Percentiles rank a stretch among this genome's conserved stretches.
Conservation (phyloP, 2,888 invertebrate species). For the Protophormia terraenovae region DNA sequence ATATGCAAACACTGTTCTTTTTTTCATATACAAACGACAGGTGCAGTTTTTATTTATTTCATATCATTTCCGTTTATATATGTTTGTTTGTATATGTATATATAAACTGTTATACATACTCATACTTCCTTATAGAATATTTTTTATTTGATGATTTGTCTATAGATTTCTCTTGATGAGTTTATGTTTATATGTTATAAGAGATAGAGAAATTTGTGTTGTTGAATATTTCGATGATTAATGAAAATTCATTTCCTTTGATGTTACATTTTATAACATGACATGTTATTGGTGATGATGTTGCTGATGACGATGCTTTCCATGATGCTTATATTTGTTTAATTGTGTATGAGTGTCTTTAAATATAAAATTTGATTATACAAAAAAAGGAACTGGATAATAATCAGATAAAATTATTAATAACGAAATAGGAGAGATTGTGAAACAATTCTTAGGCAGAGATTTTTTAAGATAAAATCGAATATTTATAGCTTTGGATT, state of each 20-base stretch:
- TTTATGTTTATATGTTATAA: no score
- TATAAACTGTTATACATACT: conserved; percentile 9
- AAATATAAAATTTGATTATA: not conserved
- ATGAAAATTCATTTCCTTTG: conserved; percentile 80
- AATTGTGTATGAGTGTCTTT: not conserved
- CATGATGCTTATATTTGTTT: not conserved
- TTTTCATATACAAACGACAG: conserved; percentile 67
- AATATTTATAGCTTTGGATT: no score
- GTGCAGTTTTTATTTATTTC: conserved; percentile 78
- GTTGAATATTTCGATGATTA: conserved; percentile 70
- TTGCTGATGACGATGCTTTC: not conserved
- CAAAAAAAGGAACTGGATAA: conserved; percentile 31
- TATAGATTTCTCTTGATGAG: not conserved
- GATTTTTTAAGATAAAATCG: not conserved
- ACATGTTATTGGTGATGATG: conserved; percentile 30
- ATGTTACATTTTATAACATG: conserved; percentile 70
- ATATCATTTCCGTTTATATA: conserved; percentile 76
- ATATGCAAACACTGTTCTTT: conserved; percentile 14
- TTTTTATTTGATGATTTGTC: conserved; percentile 9
- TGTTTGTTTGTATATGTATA: not conserved
- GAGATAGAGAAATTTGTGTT: not conserved
- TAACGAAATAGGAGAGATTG: not conserved
- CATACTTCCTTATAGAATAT: not conserved
- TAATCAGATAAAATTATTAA: not conserved
- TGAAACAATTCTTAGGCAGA: not conserved